Base-by-base conservation (phyloP, 2,113 vertebrate species). In the Peromyscus polionotus region DNA sequence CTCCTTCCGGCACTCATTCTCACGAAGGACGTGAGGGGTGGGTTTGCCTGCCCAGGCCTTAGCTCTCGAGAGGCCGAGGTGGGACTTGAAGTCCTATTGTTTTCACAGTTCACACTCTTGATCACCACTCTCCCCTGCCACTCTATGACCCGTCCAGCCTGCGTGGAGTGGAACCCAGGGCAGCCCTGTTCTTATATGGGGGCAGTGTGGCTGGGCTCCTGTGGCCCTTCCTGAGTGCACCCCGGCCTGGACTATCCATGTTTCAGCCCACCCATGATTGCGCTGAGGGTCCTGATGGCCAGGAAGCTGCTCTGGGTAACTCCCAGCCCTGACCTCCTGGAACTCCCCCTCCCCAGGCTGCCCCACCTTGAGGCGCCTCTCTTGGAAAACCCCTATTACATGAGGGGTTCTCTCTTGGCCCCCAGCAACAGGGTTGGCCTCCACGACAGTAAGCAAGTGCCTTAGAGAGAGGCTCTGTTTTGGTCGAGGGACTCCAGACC, bases 381-480 rank as follows among this genome's bases (percentile, higher is more conserved):
- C 75, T 22, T 33, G 68, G 36, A 68, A 86, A 93, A 65, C 33
- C 17, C 92, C 67, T 57, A 65, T 93, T 79, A 31, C 7, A 86
- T 70, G 65, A 45, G 24, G 19, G 63, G 45, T 14, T n/a, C 42
- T 91, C 22, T 84, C 51, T 79, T 91, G 63, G 45, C 3, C 20
- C 45, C 31, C 42, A 19, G 20, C 17, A 81, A 65, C 13, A 31
- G 17, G 1, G 2, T 19, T 9, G 36, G 31, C 91, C 67, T 92
- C 94, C 92, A 51, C 77, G 85, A 51, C 92, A 95, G 81, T 85
- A 89, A 39, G 39, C 90, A 4, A 88, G 94, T 65, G 28, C 13
- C 67, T 91, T 31, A 84, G 75, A 3, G 14, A 42, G 42, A 48
- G 92, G 91, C 90, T 79, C 48, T 96, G 75, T 81, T 84, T 91